Percentiles rank a stretch among this genome's conserved stretches.
phyloP scores from a whole-genome alignment of 2,888 invertebrate genomes.

The Embidobia sp. region DNA sequence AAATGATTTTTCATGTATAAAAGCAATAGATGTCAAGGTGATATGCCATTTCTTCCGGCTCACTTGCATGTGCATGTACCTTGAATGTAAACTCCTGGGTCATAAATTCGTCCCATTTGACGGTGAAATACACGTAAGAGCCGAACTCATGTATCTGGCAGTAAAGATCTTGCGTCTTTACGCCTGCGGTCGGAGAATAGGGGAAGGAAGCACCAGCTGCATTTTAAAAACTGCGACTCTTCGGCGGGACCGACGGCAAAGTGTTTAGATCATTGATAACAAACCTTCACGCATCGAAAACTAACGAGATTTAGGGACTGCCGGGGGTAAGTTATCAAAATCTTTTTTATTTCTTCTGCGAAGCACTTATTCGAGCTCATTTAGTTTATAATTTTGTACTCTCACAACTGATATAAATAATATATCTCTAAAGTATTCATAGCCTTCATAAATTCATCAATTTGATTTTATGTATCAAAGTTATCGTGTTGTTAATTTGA shows the following conservation, averaged over 20 bases:
- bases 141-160: conserved; percentile 61
- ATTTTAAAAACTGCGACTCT: conserved; percentile 59
- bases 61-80: conserved; percentile 46
- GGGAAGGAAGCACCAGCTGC: conserved; percentile 60
- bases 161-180: conserved; percentile 63
- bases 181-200: conserved; percentile 54
- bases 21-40: conserved; percentile 58
- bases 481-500: too few relatives aligned
- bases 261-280: conserved; percentile 61
- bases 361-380: conserved; percentile 21
- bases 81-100: conserved; percentile 47
- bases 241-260: conserved; percentile 58
- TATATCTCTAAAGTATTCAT: too few relatives aligned
- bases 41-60: conserved; percentile 59
- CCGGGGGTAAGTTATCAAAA: conserved; percentile 52
- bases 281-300: conserved; percentile 58
- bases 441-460: too few relatives aligned
- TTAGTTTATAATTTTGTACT: conserved; percentile 10
- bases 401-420: too few relatives aligned
- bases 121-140: conserved; percentile 64
- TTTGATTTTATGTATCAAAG: too few relatives aligned
- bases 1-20: conserved; percentile 49
- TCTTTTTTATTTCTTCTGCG: conserved; percentile 17
- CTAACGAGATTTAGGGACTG: conserved; percentile 63
- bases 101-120: conserved; percentile 65